phyloP scores from a whole-genome alignment of 2,888 invertebrate species.

The Timandra comae region DNA sequence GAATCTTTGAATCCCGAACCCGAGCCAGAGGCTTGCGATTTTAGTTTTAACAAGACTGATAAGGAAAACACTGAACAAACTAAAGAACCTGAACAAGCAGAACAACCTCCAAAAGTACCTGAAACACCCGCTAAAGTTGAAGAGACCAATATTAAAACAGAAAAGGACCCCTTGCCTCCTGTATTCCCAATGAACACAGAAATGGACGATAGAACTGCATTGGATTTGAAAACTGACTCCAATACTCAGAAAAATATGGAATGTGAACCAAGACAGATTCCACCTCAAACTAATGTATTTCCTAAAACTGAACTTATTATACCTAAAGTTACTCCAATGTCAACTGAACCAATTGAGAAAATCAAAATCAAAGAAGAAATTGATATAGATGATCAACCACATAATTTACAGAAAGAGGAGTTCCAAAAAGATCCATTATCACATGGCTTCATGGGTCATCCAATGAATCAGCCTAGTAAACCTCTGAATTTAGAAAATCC shows the following conservation, averaged over 20 bases:
- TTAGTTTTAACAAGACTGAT: slow-evolving; percentile 66
- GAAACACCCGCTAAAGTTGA: slow-evolving; percentile 56
- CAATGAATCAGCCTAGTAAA: slow-evolving; percentile 52
- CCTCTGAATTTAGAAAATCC: slow-evolving; percentile 66
- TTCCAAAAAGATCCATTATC: slow-evolving; percentile 65
- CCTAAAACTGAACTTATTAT: slow-evolving; percentile 80
- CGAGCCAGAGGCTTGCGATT: slow-evolving; percentile 67
- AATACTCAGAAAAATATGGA: slow-evolving; percentile 44
- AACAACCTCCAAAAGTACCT: slow-evolving; percentile 42
- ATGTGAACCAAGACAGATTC: slow-evolving; percentile 45
- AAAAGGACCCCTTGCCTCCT: slow-evolving; percentile 55
- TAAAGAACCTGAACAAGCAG: slow-evolving; percentile 49
- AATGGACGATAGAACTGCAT: slow-evolving; percentile 54
- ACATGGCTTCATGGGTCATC: slow-evolving; percentile 60
- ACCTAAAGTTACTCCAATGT: slow-evolving; percentile 77
- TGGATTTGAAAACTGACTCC: slow-evolving; percentile 63
- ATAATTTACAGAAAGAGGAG: slow-evolving; percentile 65
- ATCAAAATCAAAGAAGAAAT: slow-evolving; percentile 73
- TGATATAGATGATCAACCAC: slow-evolving; percentile 59
- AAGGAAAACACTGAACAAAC: slow-evolving; percentile 57
- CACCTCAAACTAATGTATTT: slow-evolving; percentile 46
- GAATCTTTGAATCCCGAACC: slow-evolving; percentile 73
- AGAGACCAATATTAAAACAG: slow-evolving; percentile 52
- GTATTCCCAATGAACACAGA: slow-evolving; percentile 47
- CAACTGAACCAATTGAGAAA: slow-evolving; percentile 65